These are phyloP conservation scores for Apis cerana DNA, from an alignment of 1,140 invertebrate species.

Conservation along the genomic window DNA sequence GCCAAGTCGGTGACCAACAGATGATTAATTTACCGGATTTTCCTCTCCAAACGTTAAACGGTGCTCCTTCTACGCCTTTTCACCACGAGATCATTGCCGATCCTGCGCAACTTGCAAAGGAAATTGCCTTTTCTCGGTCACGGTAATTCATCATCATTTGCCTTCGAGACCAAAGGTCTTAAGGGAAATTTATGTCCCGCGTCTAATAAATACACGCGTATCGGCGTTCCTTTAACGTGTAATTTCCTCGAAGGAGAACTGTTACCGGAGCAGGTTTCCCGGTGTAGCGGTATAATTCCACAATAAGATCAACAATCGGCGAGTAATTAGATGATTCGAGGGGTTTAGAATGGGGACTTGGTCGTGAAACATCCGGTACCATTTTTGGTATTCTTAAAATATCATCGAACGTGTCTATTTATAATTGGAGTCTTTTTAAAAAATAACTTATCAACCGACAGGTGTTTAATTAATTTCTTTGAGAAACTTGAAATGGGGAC, in stretches of 20 bases:
- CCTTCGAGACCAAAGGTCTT: constrained; percentile 3
- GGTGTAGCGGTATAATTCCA: constrained; percentile 18
- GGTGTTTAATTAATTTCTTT: no score
- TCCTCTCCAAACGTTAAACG: not conserved
- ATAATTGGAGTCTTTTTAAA: not conserved
- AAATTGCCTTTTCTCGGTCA: constrained; percentile 10
- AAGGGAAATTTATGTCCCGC: constrained; percentile 14
- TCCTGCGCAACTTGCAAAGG: not conserved
- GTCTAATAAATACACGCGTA: constrained; percentile 15
- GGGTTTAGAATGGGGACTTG: not conserved
- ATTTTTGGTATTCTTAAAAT: not conserved
- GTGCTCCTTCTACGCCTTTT: not conserved
- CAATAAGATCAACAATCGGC: constrained; percentile 14
- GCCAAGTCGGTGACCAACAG: not conserved
- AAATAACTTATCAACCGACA: no score
- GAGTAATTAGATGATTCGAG: constrained; percentile 5
- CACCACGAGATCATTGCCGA: not conserved
- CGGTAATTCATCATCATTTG: constrained; percentile 11
- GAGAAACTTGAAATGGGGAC: no score
- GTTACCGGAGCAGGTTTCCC: constrained; percentile 23
- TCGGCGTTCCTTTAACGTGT: constrained; percentile 10
- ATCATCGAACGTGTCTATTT: not conserved
- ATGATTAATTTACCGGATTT: not conserved
- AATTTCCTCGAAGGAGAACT: constrained; percentile 22
- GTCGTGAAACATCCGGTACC: not conserved